A percentile compares a stretch with the other conserved stretches of the same genome.
Evolutionary conservation across 2,113 vertebrate species (phyloP).

Genomic region (Conger conger): DNA sequence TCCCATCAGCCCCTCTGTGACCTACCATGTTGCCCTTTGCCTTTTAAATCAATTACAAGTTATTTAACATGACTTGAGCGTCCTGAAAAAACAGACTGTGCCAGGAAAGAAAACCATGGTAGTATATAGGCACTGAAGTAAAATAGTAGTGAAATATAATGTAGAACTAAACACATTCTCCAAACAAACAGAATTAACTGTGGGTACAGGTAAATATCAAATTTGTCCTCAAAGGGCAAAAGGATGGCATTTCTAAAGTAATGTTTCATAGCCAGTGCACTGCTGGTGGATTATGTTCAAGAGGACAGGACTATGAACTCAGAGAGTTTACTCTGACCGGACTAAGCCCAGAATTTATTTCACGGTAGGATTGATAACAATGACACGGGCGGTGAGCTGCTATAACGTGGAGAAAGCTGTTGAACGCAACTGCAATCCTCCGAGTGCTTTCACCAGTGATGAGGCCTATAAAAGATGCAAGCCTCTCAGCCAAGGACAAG

Average conservation of each 20-base stretch:
- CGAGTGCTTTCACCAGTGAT: constrained; percentile 19
- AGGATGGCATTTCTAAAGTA: neutral
- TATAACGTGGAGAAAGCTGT: neutral
- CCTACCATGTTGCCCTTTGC: neutral
- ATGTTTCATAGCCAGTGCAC: neutral
- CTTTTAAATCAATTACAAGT: neutral
- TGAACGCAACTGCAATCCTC: constrained; percentile 3
- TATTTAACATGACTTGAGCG: neutral
- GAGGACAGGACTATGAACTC: neutral
- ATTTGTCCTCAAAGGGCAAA: too few relatives aligned
- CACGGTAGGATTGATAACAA: neutral
- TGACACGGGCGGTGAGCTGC: neutral
- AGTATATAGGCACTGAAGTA: neutral
- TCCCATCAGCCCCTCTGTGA: neutral
- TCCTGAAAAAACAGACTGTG: neutral
- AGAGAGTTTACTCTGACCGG: neutral
- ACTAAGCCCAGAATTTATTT: neutral
- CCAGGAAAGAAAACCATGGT: neutral
- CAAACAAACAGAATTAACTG: neutral
- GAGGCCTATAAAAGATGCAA: neutral
- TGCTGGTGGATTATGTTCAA: neutral
- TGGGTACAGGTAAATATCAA: neutral
- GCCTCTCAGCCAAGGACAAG: neutral
- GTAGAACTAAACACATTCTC: neutral
- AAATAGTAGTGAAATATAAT: neutral